Evolutionary conservation across 2,113 vertebrate species (phyloP), one percentile per base, ranked within the genome.

Genomic region (Crotalus helleri): DNA sequence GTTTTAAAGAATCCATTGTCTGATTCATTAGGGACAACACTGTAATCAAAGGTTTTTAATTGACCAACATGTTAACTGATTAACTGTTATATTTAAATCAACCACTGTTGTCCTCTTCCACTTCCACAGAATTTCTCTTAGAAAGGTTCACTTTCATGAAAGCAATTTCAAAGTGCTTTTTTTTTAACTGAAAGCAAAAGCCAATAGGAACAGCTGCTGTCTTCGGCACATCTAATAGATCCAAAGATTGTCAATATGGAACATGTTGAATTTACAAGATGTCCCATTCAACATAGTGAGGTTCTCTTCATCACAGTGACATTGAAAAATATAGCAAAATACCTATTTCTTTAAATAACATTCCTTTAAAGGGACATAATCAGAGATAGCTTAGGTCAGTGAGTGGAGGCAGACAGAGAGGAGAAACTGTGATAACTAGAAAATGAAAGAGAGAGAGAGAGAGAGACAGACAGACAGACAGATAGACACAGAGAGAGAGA

Each of bases 111-210:
- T 85, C 46, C 85, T 33, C 91, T 33, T 88, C 17, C 87, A 61
- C 86, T 81, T 15, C 92, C 61, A 17, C n/a, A 2, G 15, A n/a
- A 89, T 85, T 44, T 57, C 88, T 94, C 94, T 93, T n/a, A 92
- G 88, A 96, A 61, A 53, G 85, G 3, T 92, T 96, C 5, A 46
- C 88, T 58, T 81, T 55, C 1, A 23, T 26, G 49, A 86, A 4
- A 94, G 23, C 49, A 93, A 12, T 89, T 95, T 57, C 17, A 90
- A 81, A 49, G 61, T 81, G n/a, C 91, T 54, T 0, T 5, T 51
- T 49, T 51, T 64, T 95, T 93, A 92, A 88, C 0, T 64, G 23
- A 3, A 1, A 92, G 23, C 58, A 87, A 81, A 90, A 7, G 51
- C 51, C 33, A 44, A 21, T 17, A 44, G 74, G 19, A 44, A 81